Evolutionary conservation across 2,888 invertebrate genomes (phyloP).

Genomic region (Blastobasis lacticolella): DNA sequence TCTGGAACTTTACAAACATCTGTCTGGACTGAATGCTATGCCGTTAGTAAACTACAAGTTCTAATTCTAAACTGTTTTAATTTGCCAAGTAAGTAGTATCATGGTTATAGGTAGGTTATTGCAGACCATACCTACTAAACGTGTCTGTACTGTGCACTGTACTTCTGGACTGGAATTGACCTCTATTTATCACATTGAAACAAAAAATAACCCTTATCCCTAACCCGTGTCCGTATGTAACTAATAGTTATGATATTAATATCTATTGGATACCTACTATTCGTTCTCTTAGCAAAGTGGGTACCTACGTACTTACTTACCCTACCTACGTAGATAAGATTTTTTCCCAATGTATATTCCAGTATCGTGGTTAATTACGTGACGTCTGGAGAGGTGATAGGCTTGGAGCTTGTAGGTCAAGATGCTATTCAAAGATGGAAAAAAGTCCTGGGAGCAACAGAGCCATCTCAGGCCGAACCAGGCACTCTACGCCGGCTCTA

Average conservation of each 20-base stretch:
- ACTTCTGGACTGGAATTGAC: no score
- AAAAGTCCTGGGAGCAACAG: conserved; percentile 76
- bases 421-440: conserved; percentile 79
- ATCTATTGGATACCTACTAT: no score
- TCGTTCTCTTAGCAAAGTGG: no score
- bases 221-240: no score
- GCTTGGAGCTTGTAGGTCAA: conserved; percentile 82
- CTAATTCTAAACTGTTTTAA: background rate
- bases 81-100: no score
- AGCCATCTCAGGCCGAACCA: conserved; percentile 76
- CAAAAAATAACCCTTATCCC: no score
- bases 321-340: background rate
- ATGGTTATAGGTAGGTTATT: no score
- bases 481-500: conserved; percentile 77
- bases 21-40: conserved; percentile 73
- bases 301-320: no score
- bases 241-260: no score
- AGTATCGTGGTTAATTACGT: conserved; percentile 79
- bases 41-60: conserved; percentile 61
- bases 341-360: background rate
- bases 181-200: no score
- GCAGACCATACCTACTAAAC: no score
- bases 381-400: conserved; percentile 81
- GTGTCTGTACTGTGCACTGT: no score
- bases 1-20: conserved; percentile 74